Conservation (phyloP, 2,113 vertebrate species). For the Dicrurus megarhynchus region DNA sequence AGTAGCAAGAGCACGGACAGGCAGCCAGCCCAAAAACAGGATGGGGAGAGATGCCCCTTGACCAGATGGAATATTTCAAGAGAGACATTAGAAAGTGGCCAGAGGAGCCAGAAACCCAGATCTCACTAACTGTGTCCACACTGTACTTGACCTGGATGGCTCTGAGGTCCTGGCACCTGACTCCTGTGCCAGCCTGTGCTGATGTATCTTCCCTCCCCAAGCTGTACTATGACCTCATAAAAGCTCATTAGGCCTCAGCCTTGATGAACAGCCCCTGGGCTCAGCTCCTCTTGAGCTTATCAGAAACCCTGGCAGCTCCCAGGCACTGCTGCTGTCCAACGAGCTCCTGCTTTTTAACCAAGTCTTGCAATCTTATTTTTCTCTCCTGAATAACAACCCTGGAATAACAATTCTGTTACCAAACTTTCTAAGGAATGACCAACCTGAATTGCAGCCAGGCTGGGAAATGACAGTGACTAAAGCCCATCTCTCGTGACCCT, state of each 20-base stretch:
- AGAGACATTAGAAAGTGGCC: background rate
- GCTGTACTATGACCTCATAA: background rate
- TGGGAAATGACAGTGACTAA: background rate
- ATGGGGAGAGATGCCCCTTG: background rate
- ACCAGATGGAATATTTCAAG: background rate
- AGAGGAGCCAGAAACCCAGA: background rate
- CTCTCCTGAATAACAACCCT: background rate
- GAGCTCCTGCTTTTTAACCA: background rate
- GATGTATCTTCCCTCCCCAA: background rate
- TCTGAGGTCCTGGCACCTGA: background rate
- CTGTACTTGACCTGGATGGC: background rate
- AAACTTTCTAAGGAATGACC: background rate
- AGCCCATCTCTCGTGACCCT: background rate
- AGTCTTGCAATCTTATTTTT: background rate
- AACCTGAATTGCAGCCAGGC: background rate
- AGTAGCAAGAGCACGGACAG: accelerated
- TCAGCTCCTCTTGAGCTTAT: background rate
- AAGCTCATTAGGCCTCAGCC: background rate
- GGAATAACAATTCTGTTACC: background rate
- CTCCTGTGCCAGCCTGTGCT: background rate
- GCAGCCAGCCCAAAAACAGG: background rate
- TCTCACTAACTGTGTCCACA: background rate
- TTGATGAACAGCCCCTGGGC: background rate
- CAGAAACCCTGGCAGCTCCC: background rate
- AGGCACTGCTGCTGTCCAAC: background rate